Conservation (phyloP, 2,113 vertebrate genomes). For the Bufo bufo region DNA sequence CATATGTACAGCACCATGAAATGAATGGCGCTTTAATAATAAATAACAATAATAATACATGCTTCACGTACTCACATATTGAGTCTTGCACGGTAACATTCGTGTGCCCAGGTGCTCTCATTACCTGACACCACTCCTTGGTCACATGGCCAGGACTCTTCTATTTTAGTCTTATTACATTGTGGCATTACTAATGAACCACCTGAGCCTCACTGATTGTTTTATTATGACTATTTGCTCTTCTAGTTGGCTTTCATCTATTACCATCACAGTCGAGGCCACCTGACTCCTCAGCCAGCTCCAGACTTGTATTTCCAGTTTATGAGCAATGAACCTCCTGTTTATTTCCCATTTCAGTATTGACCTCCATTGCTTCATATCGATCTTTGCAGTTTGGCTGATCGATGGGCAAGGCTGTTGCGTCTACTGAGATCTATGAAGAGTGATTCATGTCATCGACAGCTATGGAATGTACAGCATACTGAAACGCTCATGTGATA, state of each 20-base stretch:
- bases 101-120: constrained; percentile 12
- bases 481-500: neutral
- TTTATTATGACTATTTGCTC: constrained; percentile 7
- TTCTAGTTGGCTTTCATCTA: neutral
- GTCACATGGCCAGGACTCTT: neutral
- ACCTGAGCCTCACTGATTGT: constrained; percentile 12
- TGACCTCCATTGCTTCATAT: neutral
- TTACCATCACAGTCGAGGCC: neutral
- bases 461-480: neutral
- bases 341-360: neutral
- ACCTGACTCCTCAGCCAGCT: neutral
- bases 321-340: neutral
- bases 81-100: neutral
- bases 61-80: neutral
- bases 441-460: neutral
- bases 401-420: neutral
- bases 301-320: constrained; percentile 7
- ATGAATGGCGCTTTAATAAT: too few species aligned
- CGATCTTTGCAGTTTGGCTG: neutral
- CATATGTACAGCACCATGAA: too few species aligned
- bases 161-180: constrained; percentile 3
- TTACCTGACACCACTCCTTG: constrained; percentile 7
- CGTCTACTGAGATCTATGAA: neutral
- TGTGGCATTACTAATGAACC: constrained; percentile 11
- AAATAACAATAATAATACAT: too few species aligned